Conservation (phyloP, 2,797 vertebrate genomes). For the Scleropages formosus region DNA sequence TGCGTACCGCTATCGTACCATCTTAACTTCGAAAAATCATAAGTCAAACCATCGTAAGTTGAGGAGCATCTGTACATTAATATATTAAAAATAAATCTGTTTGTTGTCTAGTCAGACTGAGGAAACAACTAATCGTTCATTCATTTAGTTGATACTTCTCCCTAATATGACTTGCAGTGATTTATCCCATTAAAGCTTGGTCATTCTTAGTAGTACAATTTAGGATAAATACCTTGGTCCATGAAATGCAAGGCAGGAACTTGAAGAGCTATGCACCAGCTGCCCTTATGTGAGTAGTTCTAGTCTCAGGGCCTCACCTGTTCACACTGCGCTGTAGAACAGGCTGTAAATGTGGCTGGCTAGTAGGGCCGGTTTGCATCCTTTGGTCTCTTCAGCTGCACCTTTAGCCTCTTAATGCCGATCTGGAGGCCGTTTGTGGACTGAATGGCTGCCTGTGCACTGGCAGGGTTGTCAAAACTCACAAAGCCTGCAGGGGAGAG, state of each 20-base stretch:
- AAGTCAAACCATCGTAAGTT: too few relatives aligned
- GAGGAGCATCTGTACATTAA: too few relatives aligned
- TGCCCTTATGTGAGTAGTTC: not conserved
- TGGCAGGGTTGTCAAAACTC: constrained; percentile 99
- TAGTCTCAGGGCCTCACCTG: not conserved
- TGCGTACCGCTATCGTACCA: too few relatives aligned
- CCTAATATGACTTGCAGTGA: too few relatives aligned
- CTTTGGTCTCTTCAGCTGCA: constrained; percentile 98
- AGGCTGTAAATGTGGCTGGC: constrained; percentile 49
- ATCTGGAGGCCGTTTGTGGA: constrained; percentile 99
- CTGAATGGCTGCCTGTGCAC: constrained; percentile 97
- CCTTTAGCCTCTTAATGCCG: constrained; percentile 99
- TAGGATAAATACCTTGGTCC: constrained; percentile 5
- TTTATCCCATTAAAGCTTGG: too few relatives aligned
- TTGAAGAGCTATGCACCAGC: not conserved
- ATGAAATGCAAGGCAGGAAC: not conserved
- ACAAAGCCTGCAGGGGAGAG: constrained; percentile 92
- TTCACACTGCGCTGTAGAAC: constrained; percentile 11
- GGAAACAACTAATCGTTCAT: too few relatives aligned
- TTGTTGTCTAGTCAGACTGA: too few relatives aligned
- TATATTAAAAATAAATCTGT: too few relatives aligned
- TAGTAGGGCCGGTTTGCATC: constrained; percentile 98
- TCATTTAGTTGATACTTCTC: too few relatives aligned
- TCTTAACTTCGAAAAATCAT: too few relatives aligned
- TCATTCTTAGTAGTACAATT: too few relatives aligned